Evolutionary conservation across 2,888 invertebrate genomes (phyloP), one percentile per base, ranked within the genome.

Genomic region (Bruchidius siliquastri): DNA sequence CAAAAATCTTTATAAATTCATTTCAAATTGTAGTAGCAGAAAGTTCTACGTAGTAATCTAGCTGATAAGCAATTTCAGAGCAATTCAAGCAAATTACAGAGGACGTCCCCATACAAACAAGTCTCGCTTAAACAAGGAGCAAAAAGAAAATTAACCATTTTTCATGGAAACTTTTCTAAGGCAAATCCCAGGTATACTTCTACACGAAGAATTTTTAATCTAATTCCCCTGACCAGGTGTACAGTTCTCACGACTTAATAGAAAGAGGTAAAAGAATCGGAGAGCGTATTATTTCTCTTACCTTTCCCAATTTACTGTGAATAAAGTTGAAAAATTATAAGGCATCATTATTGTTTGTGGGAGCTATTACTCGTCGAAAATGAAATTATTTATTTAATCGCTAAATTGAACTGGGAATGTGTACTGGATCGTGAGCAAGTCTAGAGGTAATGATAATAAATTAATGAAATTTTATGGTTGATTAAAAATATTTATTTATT

Each of bases 121-220:
- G 49, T 49, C 49, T 49, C 49, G 18, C 49, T 49, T 49, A 49
- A 49, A 49, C 49, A 49, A 49, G 13, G 49, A 49, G 49, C 18
- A 49, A 49, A 49, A 49, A 49, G 49, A 13, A 49, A 49, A 49
- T 49, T 49, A 49, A 49, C 49, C 49, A 49, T 49, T 71, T 71
- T 22, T 71, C 71, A 20, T 30, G 26, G 26, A 71, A 71, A 71
- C n/a, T 71, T 71, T 71, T 71, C 32, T 30, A 21, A 26, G 71
- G 49, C 21, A 30, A 71, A 49, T 30, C 49, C 18, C 22, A 30
- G 75, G 78, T 49, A 49, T 49, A 13, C 49, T 49, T 49, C 49
- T 49, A 49, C 49, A 3, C 49, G 49, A 49, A 77, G 79, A 79
- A 80, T 80, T 80, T 80, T 79, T 80, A 79, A 80, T 80, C 77